These are phyloP conservation scores for Poecile atricapillus DNA, from an alignment of 2,113 vertebrate species.

Conservation along the genomic window DNA sequence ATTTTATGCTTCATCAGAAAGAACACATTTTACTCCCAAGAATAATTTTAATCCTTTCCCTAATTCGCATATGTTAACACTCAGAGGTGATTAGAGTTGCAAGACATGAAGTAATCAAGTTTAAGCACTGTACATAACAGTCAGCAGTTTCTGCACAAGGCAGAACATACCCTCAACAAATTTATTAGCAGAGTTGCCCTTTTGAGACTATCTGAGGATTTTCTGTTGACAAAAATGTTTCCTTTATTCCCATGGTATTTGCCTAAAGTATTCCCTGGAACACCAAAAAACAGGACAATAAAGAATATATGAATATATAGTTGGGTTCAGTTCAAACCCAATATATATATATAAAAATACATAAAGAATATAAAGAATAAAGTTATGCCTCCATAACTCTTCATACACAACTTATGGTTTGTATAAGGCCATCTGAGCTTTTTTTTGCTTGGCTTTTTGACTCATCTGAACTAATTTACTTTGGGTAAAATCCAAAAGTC, in stretches of 20 bases:
- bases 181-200: neutral
- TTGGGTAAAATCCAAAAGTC: neutral
- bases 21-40: constrained; percentile 37
- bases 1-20: constrained; percentile 37
- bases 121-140: neutral
- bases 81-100: constrained; percentile 26
- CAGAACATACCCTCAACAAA: neutral
- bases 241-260: neutral
- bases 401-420: neutral
- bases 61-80: neutral
- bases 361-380: too few species aligned
- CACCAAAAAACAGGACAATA: neutral
- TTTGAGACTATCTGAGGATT: neutral
- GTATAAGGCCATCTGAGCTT: neutral
- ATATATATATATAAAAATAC: too few species aligned
- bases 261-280: neutral
- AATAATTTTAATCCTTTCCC: constrained; percentile 23
- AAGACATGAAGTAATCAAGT: neutral
- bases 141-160: neutral
- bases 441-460: neutral
- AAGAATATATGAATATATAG: neutral
- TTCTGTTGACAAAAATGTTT: neutral
- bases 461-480: neutral
- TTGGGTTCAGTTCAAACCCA: too few species aligned
- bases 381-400: neutral